A percentile compares a stretch with the other conserved stretches of the same genome.
phyloP scores from a whole-genome alignment of 1,140 invertebrate genomes.

The Eriocheir sinensis region DNA sequence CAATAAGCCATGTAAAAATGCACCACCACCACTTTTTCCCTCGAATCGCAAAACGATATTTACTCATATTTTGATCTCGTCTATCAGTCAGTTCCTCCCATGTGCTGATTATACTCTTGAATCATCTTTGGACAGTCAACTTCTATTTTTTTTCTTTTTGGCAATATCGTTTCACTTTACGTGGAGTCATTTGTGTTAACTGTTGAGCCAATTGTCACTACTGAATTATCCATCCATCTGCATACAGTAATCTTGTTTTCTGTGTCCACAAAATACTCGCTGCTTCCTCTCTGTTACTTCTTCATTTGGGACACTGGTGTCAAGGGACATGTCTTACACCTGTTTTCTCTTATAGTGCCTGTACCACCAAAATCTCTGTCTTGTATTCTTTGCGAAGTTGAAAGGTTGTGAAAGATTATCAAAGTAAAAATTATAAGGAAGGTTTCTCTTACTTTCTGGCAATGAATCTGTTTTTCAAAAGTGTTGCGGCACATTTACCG shows the following conservation, averaged over 20 bases:
- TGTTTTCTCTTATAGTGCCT: conserved; percentile 29
- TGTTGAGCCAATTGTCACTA: neutral
- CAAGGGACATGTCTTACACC: conserved; percentile 40
- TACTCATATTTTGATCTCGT: neutral
- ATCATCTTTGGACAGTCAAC: conserved; percentile 30
- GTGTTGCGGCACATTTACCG: conserved; percentile 32
- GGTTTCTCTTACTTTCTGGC: neutral
- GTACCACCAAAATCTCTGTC: conserved; percentile 46
- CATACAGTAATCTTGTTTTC: conserved; percentile 10
- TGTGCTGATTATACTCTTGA: conserved; percentile 49
- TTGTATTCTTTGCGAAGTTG: conserved; percentile 25
- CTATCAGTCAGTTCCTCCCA: conserved; percentile 19
- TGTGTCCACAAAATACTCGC: neutral
- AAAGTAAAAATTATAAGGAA: conserved; percentile 38
- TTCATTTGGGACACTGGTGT: conserved; percentile 15
- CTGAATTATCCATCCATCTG: neutral
- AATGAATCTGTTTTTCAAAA: conserved; percentile 13
- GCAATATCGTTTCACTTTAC: neutral
- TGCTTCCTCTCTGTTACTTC: neutral
- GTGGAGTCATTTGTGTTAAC: neutral
- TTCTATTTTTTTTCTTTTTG: no score
- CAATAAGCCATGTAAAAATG: conserved; percentile 46
- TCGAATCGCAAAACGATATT: conserved; percentile 39
- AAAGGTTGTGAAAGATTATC: conserved; percentile 20
- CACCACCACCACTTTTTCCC: conserved; percentile 42